Evolutionary conservation across 2,888 invertebrate species (phyloP), one percentile per base, ranked within the genome.

Genomic region (Bugulina stolonifera): DNA sequence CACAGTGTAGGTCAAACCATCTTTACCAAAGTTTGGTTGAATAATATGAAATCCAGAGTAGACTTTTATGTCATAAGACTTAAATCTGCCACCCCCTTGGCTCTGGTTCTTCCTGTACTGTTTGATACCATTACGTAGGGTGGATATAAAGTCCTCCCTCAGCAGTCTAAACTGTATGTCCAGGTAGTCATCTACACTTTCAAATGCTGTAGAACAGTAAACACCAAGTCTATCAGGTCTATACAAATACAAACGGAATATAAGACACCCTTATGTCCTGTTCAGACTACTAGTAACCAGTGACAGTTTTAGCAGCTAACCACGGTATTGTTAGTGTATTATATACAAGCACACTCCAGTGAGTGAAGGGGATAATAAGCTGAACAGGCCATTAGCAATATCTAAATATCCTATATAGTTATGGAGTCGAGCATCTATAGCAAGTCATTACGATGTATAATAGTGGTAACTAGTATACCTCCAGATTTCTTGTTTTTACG

Each of bases 91-190:
- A 25, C 22, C 27, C 18, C 25, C 35, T 32, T 27, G 2, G 2
- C 10, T 14, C 22, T 64, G 18, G 14, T 22, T 22, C 3, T n/a
- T 64, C 27, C 27, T 64, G 64, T 25, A 64, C 5, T 34, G 29
- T 64, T 64, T 64, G 18, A 91, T 87, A 75, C 90, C 91, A 78
- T 90, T 87, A 54, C 91, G 85, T 35, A 94, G 81, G 0, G 93
- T 91, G 23, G 87, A 86, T 43, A 92, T 87, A 79, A 91, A 92
- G 83, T 94, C 93, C 85, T 93, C 93, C 35, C 92, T 85, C 64
- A 94, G 80, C 35, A 93, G 85, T 34, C 91, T 87, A 79, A 91
- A 92, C 78, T 93, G 93, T 1, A 80, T 86, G 77, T 91, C 90
- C 32, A 94, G 85, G 80, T 94, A 94, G 78, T 92, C 89, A 69